Percentiles rank a stretch among this genome's conserved stretches.
These are phyloP conservation scores for Sphaerodactylus townsendi DNA, from an alignment of 2,113 vertebrate genomes.

Conservation along the genomic window DNA sequence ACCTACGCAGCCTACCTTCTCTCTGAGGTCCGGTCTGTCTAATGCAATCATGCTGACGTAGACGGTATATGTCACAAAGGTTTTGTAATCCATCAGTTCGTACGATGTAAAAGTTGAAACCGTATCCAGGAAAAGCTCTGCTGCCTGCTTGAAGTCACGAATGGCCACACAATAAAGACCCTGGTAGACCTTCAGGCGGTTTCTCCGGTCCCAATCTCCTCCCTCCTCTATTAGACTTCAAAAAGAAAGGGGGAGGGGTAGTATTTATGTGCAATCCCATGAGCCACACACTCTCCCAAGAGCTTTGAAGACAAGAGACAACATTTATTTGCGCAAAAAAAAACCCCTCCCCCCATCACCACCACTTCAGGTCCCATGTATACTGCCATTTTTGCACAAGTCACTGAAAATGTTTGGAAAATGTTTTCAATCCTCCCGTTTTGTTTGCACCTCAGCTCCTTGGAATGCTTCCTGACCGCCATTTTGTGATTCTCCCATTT, in stretches of 20 bases:
- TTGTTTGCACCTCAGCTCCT: no score
- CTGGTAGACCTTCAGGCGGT: constrained; percentile 97
- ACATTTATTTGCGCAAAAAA: no score
- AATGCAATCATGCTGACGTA: constrained; percentile 99
- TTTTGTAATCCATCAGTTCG: constrained; percentile 99
- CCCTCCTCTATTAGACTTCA: constrained; percentile 96
- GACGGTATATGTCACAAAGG: constrained; percentile 96
- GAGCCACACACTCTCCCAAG: no score
- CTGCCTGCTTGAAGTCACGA: constrained; percentile 96
- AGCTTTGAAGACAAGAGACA: no score
- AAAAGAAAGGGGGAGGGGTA: constrained; percentile 15
- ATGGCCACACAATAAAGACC: constrained; percentile 97
- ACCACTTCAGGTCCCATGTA: neutral
- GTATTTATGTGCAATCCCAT: neutral
- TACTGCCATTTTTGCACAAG: no score
- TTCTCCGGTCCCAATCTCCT: constrained; percentile 97
- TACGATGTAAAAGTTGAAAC: constrained; percentile 99
- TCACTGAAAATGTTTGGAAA: no score
- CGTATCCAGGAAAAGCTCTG: constrained; percentile 96
- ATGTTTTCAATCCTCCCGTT: no score
- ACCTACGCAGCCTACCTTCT: constrained; percentile 82
- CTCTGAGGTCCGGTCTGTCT: constrained; percentile 94
- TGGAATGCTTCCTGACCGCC: no score
- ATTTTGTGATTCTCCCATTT: no score
- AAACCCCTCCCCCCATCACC: no score